Evolutionary conservation across 2,888 invertebrate genomes (phyloP).

Genomic region (Incurvaria masculella): DNA sequence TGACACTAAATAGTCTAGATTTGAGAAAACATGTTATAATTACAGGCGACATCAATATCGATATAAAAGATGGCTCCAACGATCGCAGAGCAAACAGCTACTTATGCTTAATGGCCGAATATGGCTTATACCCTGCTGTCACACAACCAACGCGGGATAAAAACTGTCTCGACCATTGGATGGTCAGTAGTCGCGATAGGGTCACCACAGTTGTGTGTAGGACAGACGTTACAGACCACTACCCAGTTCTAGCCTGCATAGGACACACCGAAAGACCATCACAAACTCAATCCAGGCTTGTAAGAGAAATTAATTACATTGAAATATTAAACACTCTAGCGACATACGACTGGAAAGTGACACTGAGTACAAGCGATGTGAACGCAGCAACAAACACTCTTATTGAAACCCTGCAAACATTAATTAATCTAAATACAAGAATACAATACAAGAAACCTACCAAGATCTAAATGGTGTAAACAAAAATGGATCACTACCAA

Average conservation of each 20-base stretch:
- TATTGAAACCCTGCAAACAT: no score
- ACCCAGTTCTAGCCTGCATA: neutral
- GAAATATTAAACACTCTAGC: neutral
- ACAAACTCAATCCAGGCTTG: neutral
- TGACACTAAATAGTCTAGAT: neutral
- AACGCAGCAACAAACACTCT: neutral
- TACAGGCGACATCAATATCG: neutral
- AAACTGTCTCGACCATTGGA: no score
- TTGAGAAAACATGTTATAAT: neutral
- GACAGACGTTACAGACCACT: neutral
- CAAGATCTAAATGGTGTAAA: no score
- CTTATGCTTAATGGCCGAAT: no score
- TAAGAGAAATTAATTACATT: neutral
- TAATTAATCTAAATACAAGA: neutral
- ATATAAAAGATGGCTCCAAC: neutral
- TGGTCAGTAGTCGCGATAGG: no score
- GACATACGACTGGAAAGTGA: neutral
- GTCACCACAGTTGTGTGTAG: no score
- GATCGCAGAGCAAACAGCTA: no score
- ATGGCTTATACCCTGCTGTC: no score
- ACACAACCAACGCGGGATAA: no score
- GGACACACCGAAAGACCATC: no score
- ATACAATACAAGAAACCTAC: no score
- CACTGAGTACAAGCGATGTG: neutral
- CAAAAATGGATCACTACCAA: no score